These are phyloP conservation scores for Gallinago media DNA, from an alignment of 2,113 vertebrate genomes.

Conservation along the genomic window DNA sequence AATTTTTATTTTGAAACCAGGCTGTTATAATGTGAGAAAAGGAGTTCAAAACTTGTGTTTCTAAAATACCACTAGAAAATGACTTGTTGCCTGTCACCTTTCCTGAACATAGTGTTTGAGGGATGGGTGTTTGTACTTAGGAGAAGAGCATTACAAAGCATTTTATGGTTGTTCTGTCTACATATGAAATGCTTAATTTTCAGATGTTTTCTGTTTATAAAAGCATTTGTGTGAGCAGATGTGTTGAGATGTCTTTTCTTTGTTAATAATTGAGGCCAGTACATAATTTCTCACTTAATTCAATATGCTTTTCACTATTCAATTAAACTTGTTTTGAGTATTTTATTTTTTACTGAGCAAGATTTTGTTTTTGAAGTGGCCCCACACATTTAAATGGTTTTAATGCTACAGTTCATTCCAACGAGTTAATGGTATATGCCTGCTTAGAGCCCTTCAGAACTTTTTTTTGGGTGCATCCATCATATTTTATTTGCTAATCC, in stretches of 20 bases:
- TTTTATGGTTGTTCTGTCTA: background rate
- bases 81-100: background rate
- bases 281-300: constrained; percentile 50
- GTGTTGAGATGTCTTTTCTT: constrained; percentile 51
- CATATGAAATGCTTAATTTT: constrained; percentile 17
- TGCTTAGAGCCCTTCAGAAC: background rate
- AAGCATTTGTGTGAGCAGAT: constrained; percentile 30
- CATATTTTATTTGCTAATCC: background rate
- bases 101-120: background rate
- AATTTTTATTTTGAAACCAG: background rate
- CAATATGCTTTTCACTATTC: constrained; percentile 63
- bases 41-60: background rate
- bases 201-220: constrained; percentile 46
- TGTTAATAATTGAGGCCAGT: constrained; percentile 16
- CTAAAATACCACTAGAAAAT: background rate
- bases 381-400: constrained; percentile 22
- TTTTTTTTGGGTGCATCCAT: background rate
- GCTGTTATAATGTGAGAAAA: background rate
- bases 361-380: constrained; percentile 46
- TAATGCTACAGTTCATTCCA: constrained; percentile 2
- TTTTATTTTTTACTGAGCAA: constrained; percentile 37
- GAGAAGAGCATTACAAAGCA: background rate
- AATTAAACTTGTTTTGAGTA: constrained; percentile 43
- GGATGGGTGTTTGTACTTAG: background rate
- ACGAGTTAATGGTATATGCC: background rate